Base-by-base conservation (phyloP, 2,113 vertebrate genomes). In the Podiceps cristatus region DNA sequence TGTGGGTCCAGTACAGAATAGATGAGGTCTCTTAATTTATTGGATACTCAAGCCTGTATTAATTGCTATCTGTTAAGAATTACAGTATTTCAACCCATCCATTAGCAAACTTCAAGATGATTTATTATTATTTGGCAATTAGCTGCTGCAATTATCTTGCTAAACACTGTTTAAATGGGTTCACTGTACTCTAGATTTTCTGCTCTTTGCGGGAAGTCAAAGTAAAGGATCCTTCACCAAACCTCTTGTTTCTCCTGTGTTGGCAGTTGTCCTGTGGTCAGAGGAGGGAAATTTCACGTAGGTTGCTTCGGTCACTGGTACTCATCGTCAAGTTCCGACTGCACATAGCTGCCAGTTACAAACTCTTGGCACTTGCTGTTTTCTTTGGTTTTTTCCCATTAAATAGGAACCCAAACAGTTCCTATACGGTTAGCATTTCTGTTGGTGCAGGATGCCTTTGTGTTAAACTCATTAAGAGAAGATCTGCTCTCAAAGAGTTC, bases 51-150 rank as follows among this genome's bases (percentile, higher is more conserved):
- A 93, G 87, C 42, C 79, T 73, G 25, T 91, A 97, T 97, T 95
- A 97, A 94, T 92, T 95, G 76, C 95, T 96, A 24, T 94, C 94
- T 96, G 90, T 71, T 86, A 94, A 93, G 94, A 93, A 90, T 86
- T 86, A 76, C 91, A 87, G 33, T 93, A 82, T 96, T 96, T 86
- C 94, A 96, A 91, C 81, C 89, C 88, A 93, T 95, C 93, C 94
- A 88, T 96, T 97, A 96, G 69, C 86, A 93, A 97, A 94, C 90
- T 95, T 91, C 82, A 94, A 94, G 92, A 95, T 93, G 93, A 78
- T 97, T 96, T 95, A 94, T 96, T 96, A 95, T 84, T 96, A 95
- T 95, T 97, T 91, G 90, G 93, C 90, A 96, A 96, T 98, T 96
- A 97, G 90, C 86, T 93, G 72, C 95, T 74, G 86, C 96, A 96